A percentile compares a stretch with the other conserved stretches of the same genome.
Evolutionary conservation across 2,888 invertebrate genomes (phyloP).

Genomic region (Laspeyria flexula): DNA sequence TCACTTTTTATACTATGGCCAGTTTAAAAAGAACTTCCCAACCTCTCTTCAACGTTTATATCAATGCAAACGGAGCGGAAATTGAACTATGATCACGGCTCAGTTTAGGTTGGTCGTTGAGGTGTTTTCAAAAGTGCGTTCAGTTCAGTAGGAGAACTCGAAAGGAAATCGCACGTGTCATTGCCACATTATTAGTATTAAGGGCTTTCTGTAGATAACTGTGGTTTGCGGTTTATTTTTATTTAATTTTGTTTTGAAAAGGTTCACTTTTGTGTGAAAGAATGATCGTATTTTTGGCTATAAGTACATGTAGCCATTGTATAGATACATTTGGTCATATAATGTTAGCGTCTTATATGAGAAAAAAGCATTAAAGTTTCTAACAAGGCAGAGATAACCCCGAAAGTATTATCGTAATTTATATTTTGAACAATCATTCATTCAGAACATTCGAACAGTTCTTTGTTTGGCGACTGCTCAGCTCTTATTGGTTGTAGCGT

Average conservation of each 20-base stretch:
- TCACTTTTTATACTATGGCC: conserved; percentile 51
- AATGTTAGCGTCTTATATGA: no score
- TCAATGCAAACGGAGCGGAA: conserved; percentile 16
- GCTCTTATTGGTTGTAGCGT: no score
- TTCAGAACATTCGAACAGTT: no score
- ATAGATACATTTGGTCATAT: no score
- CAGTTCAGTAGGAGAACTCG: conserved; percentile 27
- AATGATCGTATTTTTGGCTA: not conserved
- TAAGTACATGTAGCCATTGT: no score
- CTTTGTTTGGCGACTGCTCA: no score
- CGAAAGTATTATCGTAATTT: no score
- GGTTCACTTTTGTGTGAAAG: not conserved
- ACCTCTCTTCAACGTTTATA: conserved; percentile 24
- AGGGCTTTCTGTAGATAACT: conserved; percentile 26
- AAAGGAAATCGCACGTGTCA: conserved; percentile 55
- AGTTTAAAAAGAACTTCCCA: conserved; percentile 38
- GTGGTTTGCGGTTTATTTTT: conserved; percentile 20
- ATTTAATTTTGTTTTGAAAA: conserved; percentile 4
- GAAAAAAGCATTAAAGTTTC: no score
- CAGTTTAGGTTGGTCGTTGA: conserved; percentile 41
- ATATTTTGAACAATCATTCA: no score
- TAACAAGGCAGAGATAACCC: no score
- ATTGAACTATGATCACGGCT: conserved; percentile 36
- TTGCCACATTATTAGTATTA: conserved; percentile 52
- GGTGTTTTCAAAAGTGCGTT: conserved; percentile 57